These are phyloP conservation scores for Oithona nana DNA, from an alignment of 2,888 invertebrate genomes.

Conservation along the genomic window DNA sequence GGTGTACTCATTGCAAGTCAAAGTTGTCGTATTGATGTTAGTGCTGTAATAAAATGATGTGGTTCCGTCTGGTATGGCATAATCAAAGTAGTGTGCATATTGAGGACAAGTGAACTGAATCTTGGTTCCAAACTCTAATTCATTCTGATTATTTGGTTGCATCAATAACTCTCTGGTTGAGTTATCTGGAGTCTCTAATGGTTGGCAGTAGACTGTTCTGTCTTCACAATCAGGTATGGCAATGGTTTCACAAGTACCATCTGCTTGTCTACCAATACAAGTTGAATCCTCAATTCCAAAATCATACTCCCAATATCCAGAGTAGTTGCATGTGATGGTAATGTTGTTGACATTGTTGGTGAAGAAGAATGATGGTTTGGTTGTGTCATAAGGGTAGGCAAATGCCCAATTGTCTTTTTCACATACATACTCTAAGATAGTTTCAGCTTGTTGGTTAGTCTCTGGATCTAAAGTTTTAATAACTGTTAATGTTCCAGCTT, in stretches of 20 bases:
- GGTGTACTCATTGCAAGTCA: not conserved
- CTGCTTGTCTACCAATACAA: not conserved
- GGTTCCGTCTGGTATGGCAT: not conserved
- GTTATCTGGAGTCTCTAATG: not conserved
- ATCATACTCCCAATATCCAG: not conserved
- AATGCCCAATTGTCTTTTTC: not conserved
- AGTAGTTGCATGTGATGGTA: not conserved
- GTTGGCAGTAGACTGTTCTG: not conserved
- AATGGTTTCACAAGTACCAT: not conserved
- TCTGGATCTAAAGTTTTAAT: not conserved
- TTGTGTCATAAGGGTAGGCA: not conserved
- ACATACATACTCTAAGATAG: not conserved
- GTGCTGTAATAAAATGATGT: not conserved
- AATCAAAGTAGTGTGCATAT: not conserved
- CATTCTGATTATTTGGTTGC: not conserved
- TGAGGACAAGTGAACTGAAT: not conserved
- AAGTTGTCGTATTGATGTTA: not conserved
- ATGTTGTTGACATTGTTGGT: not conserved
- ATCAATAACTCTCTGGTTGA: not conserved
- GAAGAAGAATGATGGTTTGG: not conserved
- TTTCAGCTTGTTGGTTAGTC: not conserved
- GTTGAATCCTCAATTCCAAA: not conserved
- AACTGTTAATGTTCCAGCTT: not conserved
- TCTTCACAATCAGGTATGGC: not conserved
- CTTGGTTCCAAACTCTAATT: not conserved